Evolutionary conservation across 2,888 invertebrate genomes (phyloP).

Genomic region (Cinara cedri): DNA sequence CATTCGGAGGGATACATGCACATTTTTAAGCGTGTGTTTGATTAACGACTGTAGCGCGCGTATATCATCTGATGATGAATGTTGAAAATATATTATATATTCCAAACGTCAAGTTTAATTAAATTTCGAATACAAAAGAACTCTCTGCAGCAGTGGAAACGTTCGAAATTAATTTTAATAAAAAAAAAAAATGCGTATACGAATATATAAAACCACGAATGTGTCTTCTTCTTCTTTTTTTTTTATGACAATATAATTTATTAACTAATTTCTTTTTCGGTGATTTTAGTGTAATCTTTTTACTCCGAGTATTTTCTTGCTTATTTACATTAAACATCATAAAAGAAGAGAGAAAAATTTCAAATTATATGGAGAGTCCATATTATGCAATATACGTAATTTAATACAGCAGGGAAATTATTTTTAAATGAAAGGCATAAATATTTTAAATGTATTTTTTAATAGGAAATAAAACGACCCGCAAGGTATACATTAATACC

Average conservation of each 20-base stretch:
- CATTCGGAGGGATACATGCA: slow-evolving; percentile 30
- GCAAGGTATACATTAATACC: neutral
- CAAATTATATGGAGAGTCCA: slow-evolving; percentile 44
- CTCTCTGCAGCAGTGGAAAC: neutral
- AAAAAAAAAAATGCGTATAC: neutral
- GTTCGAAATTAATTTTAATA: slow-evolving; percentile 29
- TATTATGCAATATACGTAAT: slow-evolving; percentile 30
- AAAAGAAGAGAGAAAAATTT: slow-evolving; percentile 14
- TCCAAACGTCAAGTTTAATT: slow-evolving; percentile 46
- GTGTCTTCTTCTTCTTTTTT: neutral
- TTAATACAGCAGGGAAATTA: slow-evolving; percentile 41
- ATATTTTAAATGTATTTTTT: slow-evolving; percentile 51
- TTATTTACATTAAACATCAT: neutral
- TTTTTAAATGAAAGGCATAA: slow-evolving; percentile 47
- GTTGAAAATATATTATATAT: slow-evolving; percentile 42
- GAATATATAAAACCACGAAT: slow-evolving; percentile 27
- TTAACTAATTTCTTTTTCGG: neutral
- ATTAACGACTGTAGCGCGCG: slow-evolving; percentile 32
- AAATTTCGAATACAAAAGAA: slow-evolving; percentile 41
- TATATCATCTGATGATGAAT: slow-evolving; percentile 42
- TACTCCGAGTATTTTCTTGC: slow-evolving; percentile 19
- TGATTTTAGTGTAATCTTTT: slow-evolving; percentile 25
- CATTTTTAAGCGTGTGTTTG: slow-evolving; percentile 53
- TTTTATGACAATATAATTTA: slow-evolving; percentile 31
- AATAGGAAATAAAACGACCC: slow-evolving; percentile 50